phyloP scores from a whole-genome alignment of 2,113 vertebrate genomes.

The Albula goreensis region DNA sequence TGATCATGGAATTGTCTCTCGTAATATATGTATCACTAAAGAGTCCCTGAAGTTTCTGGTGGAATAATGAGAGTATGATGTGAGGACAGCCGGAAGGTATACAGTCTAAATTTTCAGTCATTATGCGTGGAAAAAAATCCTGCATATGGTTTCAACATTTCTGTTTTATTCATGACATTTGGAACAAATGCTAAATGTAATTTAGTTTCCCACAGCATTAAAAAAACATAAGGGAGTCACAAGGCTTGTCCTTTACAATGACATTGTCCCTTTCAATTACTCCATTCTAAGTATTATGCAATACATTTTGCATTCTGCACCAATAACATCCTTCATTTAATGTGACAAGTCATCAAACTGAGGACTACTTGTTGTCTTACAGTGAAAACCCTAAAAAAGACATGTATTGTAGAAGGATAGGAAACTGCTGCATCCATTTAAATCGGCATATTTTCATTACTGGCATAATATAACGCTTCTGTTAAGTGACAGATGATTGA shows the following conservation, averaged over 20 bases:
- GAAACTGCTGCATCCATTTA: constrained; percentile 63
- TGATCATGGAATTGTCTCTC: neutral
- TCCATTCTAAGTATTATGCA: constrained; percentile 16
- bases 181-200: neutral
- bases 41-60: neutral
- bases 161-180: neutral
- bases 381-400: constrained; percentile 47
- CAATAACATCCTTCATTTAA: constrained; percentile 43
- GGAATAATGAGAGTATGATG: neutral
- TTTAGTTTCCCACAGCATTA: neutral
- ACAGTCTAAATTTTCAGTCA: neutral
- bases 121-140: neutral
- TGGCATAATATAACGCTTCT: constrained; percentile 64
- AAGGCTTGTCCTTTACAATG: constrained; percentile 16
- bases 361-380: constrained; percentile 56
- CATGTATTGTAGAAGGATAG: constrained; percentile 45
- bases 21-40: neutral
- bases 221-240: neutral
- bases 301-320: constrained; percentile 24
- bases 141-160: neutral
- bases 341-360: constrained; percentile 50
- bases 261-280: constrained; percentile 48
- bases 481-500: constrained; percentile 77
- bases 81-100: neutral
- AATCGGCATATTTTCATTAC: constrained; percentile 62